A percentile compares a stretch with the other conserved stretches of the same genome.
Conservation (phyloP, 1,140 invertebrate genomes). For the Drosophila parabipectinata region DNA sequence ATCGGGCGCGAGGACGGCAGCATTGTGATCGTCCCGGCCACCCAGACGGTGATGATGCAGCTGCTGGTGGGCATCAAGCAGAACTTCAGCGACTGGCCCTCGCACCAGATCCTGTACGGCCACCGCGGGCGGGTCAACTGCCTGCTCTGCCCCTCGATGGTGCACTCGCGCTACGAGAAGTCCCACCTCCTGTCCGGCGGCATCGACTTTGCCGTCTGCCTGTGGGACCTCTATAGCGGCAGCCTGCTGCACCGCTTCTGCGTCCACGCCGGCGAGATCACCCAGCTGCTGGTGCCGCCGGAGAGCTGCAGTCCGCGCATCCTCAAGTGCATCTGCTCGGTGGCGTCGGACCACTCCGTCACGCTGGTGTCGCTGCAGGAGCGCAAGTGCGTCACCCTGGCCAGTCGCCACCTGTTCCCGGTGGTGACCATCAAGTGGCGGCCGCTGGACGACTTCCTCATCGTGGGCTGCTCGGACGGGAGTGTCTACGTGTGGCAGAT, state of each 20-base stretch:
- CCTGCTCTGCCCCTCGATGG: constrained; percentile 96
- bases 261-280: constrained; percentile 97
- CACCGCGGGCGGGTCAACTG: constrained; percentile 98
- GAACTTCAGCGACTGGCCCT: constrained; percentile 94
- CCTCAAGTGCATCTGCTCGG: constrained; percentile 97
- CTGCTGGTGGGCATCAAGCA: constrained; percentile 95
- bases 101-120: constrained; percentile 94
- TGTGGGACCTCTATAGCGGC: constrained; percentile 98
- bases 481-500: constrained; percentile 99
- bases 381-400: constrained; percentile 96
- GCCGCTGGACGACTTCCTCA: constrained; percentile 98
- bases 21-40: constrained; percentile 98
- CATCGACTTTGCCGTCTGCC: constrained; percentile 98
- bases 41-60: constrained; percentile 97
- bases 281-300: constrained; percentile 95
- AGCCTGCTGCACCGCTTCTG: constrained; percentile 96
- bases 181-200: constrained; percentile 97
- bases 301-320: constrained; percentile 95
- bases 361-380: constrained; percentile 96
- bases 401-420: constrained; percentile 98
- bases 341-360: constrained; percentile 98
- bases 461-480: constrained; percentile 98
- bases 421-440: constrained; percentile 98
- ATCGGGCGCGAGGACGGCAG: constrained; percentile 98
- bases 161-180: constrained; percentile 96